Percentiles rank a stretch among this genome's conserved stretches.
phyloP scores from a whole-genome alignment of 2,888 invertebrate genomes.

The Hipparchia semele region DNA sequence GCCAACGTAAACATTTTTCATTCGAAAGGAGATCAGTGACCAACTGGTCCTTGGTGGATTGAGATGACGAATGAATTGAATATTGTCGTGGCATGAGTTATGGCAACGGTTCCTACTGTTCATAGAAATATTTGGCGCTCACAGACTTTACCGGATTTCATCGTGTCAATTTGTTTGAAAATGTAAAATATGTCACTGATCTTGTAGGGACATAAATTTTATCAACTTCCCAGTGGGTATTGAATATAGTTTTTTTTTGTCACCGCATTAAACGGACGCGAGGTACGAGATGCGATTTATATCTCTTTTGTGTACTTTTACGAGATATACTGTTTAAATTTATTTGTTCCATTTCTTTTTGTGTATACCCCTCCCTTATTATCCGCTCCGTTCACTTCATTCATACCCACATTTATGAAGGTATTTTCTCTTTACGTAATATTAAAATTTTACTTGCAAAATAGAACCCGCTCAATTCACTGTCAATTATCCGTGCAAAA shows the following conservation, averaged over 20 bases:
- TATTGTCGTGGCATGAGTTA: too few relatives aligned
- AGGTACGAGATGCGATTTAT: conserved; percentile 8
- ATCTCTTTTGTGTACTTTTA: conserved; percentile 2
- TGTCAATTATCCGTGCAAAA: conserved; percentile 37
- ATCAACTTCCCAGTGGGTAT: background rate
- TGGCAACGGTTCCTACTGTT: too few relatives aligned
- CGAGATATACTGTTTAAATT: background rate
- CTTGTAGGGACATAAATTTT: background rate
- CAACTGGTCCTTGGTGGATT: too few relatives aligned
- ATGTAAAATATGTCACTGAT: background rate
- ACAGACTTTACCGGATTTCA: background rate
- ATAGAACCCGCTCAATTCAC: conserved; percentile 4
- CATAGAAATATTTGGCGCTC: too few relatives aligned
- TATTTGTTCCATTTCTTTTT: background rate
- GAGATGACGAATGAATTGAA: too few relatives aligned
- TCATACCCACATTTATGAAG: background rate
- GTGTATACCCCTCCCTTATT: background rate
- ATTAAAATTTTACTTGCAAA: conserved; percentile 10
- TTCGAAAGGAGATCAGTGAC: too few relatives aligned
- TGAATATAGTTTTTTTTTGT: conserved; percentile 10
- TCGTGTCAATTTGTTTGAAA: background rate
- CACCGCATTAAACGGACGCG: background rate
- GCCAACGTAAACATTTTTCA: too few relatives aligned
- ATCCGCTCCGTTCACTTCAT: background rate
- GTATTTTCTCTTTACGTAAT: background rate